Evolutionary conservation across 2,797 vertebrate genomes (phyloP), one percentile per base, ranked within the genome.

Genomic region (Natrix natrix): DNA sequence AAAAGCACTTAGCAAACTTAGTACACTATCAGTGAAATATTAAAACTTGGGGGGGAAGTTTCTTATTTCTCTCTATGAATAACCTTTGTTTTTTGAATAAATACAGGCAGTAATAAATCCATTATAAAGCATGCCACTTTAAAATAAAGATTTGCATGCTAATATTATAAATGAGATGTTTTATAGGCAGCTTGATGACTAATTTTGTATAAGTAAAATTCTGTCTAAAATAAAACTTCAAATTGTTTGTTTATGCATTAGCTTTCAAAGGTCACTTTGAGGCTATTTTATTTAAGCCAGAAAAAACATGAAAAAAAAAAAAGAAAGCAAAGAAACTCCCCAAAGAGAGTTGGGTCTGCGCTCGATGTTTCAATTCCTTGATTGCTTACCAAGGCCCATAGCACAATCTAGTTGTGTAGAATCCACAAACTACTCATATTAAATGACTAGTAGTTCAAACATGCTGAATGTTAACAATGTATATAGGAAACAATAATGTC

Each of bases 11-110:
- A 16, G 63, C 37, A 54, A 55, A 11, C n/a, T 43, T 90, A 63
- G 37, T 52, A 54, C 52, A 37, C 86, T 37, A 52, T 57, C 74
- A 43, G 20, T 28, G 78, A 66, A 74, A 69, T 57, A 8, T 93
- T 87, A 57, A 28, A 1, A 37, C 43, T 78, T 43, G 43, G 13
- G 32, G 43, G 61, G 22, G 37, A 88, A 59, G 48, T n/a, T 13
- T 83, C 87, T 88, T 87, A 12, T 26, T 13, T 54, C 28, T 55
- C 16, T 60, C 24, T 14, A 3, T 0, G 69, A 61, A 0, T 52
- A 20, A 17, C 0, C 59, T 6, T 26, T 0, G 0, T 0, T 6
- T 0, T 56, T 69, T 93, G 0, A 24, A 89, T 91, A 91, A 69
- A 28, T 24, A 48, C 20, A 83, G 69, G 54, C 43, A 32, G 28